These are phyloP conservation scores for Drosophila flavopinicola DNA, from an alignment of 2,888 invertebrate species.

Conservation along the genomic window DNA sequence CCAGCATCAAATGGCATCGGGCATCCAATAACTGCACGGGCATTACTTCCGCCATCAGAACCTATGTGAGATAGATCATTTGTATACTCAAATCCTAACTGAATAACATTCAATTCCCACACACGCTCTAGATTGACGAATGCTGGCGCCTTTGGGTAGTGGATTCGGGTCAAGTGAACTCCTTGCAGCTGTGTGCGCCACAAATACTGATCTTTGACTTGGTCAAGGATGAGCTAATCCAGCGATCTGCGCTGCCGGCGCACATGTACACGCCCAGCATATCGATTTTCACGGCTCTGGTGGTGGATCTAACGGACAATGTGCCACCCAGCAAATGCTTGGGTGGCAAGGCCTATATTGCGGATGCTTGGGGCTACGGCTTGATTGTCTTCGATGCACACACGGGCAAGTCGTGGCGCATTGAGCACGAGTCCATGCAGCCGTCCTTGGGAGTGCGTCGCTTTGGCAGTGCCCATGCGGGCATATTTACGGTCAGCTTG, in stretches of 20 bases:
- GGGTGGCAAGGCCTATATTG: conserved; percentile 87
- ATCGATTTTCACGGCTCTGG: conserved; percentile 83
- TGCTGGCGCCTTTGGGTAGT: conserved; percentile 88
- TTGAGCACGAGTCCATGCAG: conserved; percentile 86
- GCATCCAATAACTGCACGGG: conserved; percentile 87
- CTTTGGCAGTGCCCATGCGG: conserved; percentile 73
- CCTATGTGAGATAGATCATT: conserved; percentile 90
- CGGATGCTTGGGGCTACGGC: conserved; percentile 87
- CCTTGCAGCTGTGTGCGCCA: conserved; percentile 87
- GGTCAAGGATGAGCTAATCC: conserved; percentile 86
- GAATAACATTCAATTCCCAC: background rate
- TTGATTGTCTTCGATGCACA: conserved; percentile 87
- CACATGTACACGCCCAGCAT: conserved; percentile 75
- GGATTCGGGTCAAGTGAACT: conserved; percentile 87
- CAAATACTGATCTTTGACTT: conserved; percentile 91
- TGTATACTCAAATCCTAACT: too few species aligned
- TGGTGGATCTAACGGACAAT: conserved; percentile 86
- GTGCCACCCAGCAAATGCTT: conserved; percentile 82
- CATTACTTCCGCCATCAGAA: conserved; percentile 90
- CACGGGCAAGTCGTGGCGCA: conserved; percentile 86
- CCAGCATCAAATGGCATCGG: conserved; percentile 88
- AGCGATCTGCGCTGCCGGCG: conserved; percentile 74
- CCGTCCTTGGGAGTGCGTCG: conserved; percentile 84
- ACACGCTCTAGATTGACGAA: conserved; percentile 86
- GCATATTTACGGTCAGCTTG: conserved; percentile 81